Base-by-base conservation (phyloP, 2,888 invertebrate genomes). In the Rosalia funebris region DNA sequence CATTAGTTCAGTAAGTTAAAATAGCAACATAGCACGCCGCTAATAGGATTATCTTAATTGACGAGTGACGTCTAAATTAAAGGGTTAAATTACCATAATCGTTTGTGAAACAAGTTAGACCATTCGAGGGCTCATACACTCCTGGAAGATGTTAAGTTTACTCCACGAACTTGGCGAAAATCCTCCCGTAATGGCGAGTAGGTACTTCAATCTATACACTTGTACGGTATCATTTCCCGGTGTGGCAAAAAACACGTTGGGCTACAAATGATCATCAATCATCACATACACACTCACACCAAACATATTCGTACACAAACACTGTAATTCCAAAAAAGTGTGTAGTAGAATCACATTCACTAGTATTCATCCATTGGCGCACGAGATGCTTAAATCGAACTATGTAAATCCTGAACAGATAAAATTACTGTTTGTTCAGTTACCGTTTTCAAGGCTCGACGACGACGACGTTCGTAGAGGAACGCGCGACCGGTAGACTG, bases 401-500 rank as follows among this genome's bases (percentile, higher is more conserved):
- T n/a, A n/a, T n/a, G 31, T 41, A 7, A 52, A 52, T 25, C 41
- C 11, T 36, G 41, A 20, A 52, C 25, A 41, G 25, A 41, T 52
- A 41, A 41, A 41, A 52, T 37, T 52, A 52, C 52, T 41, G 52
- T 52, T 50, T 50, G 32, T 52, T 41, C 41, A 41, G 37, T 52
- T 39, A 48, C 32, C 37, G 44, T 48, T 36, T 46, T 47, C 47
- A 46, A 47, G 46, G 56, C 45, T 47, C 20, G 47, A 15, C 55
- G 65, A 25, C n/a, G n/a, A 57, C 65, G 68, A 65, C 54, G 66
- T 58, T 61, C 48, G 45, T 59, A 42, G 19, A 66, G 44, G 59
- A 62, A 68, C 69, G 66, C 65, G 67, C 70, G 65, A 66, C 71
- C 73, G 72, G 72, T 70, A 68, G 71, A 75, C 75, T 75, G 74